phyloP scores from a whole-genome alignment of 2,797 vertebrate species.

The Anabas testudineus region DNA sequence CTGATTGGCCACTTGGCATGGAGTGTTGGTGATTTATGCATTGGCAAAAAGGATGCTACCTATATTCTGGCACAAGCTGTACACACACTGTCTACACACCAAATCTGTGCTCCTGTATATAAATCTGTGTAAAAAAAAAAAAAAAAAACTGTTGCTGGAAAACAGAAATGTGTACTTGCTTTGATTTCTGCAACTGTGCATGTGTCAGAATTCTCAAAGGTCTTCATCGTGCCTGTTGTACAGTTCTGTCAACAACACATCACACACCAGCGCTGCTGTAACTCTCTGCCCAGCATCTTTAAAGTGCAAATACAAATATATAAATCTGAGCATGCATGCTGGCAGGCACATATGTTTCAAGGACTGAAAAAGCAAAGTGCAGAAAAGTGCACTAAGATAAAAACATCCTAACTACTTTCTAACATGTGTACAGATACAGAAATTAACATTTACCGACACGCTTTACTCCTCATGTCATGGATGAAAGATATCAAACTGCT shows the following conservation, averaged over 20 bases:
- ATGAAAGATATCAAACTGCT: slow-evolving; percentile 50
- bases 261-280: slow-evolving; percentile 2
- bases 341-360: too few species aligned
- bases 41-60: slow-evolving; percentile 35
- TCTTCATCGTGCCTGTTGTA: slow-evolving; percentile 39
- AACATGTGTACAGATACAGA: slow-evolving; percentile 48
- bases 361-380: too few species aligned
- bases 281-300: slow-evolving; percentile 24
- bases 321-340: background rate
- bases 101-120: slow-evolving; percentile 33
- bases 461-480: slow-evolving; percentile 45
- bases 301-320: slow-evolving; percentile 43
- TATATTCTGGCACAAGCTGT: slow-evolving; percentile 25
- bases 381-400: slow-evolving; percentile 1
- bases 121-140: slow-evolving; percentile 16
- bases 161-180: slow-evolving; percentile 22
- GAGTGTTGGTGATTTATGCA: slow-evolving; percentile 57
- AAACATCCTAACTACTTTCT: slow-evolving; percentile 4
- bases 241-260: slow-evolving; percentile 36
- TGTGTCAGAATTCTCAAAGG: slow-evolving; percentile 38
- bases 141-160: slow-evolving; percentile 15
- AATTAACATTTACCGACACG: slow-evolving; percentile 36
- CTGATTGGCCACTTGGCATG: slow-evolving; percentile 62
- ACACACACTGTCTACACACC: slow-evolving; percentile 12
- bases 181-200: slow-evolving; percentile 41